Conservation (phyloP, 2,888 invertebrate species). For the Antheraea assamensis region DNA sequence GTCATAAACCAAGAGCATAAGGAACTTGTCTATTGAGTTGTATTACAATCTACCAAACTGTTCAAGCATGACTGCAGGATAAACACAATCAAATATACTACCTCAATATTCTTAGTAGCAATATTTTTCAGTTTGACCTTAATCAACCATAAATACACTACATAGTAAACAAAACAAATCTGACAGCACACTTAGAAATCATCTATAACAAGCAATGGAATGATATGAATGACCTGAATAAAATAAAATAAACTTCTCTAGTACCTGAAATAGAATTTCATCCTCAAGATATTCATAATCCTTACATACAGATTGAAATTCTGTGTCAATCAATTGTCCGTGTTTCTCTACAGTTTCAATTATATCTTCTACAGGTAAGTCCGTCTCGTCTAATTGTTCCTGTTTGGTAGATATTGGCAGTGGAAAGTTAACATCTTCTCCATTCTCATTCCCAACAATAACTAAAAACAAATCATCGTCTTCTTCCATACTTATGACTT, state of each 20-base stretch:
- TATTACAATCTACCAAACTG: no score
- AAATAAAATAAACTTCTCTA: not conserved
- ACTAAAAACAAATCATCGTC: conserved; percentile 52
- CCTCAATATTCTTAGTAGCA: no score
- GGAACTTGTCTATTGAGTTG: no score
- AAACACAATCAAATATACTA: no score
- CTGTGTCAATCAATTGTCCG: conserved; percentile 42
- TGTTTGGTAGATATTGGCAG: conserved; percentile 36
- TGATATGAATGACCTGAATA: no score
- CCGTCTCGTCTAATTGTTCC: conserved; percentile 38
- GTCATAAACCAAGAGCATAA: no score
- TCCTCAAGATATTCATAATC: conserved; percentile 33
- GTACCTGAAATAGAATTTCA: conserved; percentile 21
- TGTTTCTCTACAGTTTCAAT: conserved; percentile 45
- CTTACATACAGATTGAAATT: conserved; percentile 26
- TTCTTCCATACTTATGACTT: conserved; percentile 34
- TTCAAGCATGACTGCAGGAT: no score
- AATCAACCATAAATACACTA: no score
- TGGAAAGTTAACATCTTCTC: conserved; percentile 25
- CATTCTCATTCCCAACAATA: conserved; percentile 43
- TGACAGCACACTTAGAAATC: no score
- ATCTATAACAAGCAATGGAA: no score
- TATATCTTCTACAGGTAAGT: conserved; percentile 38
- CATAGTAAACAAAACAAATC: no score
- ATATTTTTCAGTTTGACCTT: no score